Evolutionary conservation across 2,888 invertebrate genomes (phyloP), one percentile per base, ranked within the genome.

Genomic region (Ophioninae sp.): DNA sequence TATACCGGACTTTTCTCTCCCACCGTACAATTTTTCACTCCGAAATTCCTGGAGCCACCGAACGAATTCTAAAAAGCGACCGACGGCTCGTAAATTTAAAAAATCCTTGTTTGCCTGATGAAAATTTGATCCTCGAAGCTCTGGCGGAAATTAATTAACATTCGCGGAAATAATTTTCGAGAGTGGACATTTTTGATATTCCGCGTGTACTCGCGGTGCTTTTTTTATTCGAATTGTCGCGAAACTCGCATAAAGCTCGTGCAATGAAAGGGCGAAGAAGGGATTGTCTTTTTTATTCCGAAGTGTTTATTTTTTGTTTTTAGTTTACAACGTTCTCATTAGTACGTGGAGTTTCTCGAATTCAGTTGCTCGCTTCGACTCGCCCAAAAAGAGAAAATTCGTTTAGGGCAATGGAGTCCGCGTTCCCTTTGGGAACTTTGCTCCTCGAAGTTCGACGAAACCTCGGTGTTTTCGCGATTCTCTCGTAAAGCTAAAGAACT

Each of bases 1-100:
- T 67, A 69, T 81, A 77, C 84, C 30, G 76, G 21, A 44, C 50
- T 77, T 82, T 82, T 73, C 77, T 73, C 73, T 17, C 50, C 13
- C 23, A 73, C 77, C 57, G 81, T 73, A 68, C 73, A 68, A 59
- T 78, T 82, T 30, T 72, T 75, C 72, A 65, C 77, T 65, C 59
- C 70, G 50, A 39, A 72, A 77, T 72, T 72, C 62, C 75, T n/a
- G 37, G n/a, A 10, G 17, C 50, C 5, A 50, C 5, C 50, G 13
- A 50, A 17, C 50, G 50, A 50, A 41, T 41, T 41, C 8, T 41
- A 5, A 50, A 50, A 50, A 50, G 13, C 50, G 13, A 50, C 50
- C 17, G 50, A 50, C 13, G 17, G 17, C 13, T 50, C 50, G 17
- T 50, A 13, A 50, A 50, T 50, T 50, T 13, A 50, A 50, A 50